Percentiles rank a stretch among this genome's conserved stretches.
Conservation (phyloP, 2,797 vertebrate species). For the Lemur catta region DNA sequence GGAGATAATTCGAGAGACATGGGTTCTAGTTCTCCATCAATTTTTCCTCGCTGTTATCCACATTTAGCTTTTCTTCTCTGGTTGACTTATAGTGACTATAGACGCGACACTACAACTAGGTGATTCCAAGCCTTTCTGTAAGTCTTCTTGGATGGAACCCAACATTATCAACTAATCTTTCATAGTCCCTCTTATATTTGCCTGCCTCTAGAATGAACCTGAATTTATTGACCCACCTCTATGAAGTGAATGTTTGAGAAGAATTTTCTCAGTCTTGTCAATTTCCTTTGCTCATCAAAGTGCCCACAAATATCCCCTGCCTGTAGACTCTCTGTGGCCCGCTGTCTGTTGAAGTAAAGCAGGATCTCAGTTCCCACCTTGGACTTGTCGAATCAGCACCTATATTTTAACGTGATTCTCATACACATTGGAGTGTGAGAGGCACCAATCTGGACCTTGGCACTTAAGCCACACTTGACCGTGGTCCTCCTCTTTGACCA, state of each 20-base stretch:
- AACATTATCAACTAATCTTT: not conserved
- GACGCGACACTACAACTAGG: not conserved
- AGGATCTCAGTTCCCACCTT: not conserved
- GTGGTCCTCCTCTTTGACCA: not conserved
- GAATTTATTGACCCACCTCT: not conserved
- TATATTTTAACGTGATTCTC: not conserved
- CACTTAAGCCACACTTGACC: not conserved
- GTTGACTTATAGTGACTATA: not conserved
- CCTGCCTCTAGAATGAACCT: conserved; percentile 6
- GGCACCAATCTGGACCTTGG: not conserved
- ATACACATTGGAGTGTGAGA: not conserved
- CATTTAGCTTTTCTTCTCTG: not conserved
- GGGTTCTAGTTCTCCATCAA: not conserved
- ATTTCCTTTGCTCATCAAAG: not conserved
- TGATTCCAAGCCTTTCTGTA: not conserved
- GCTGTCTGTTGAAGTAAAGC: not conserved
- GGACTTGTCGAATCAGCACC: not conserved
- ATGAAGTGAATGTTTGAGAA: not conserved
- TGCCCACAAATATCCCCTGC: not conserved
- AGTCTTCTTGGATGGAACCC: not conserved
- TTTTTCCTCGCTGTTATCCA: not conserved
- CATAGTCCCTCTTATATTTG: not conserved
- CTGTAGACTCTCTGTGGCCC: not conserved
- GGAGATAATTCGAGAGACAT: not conserved
- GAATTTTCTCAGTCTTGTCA: not conserved